A percentile compares a stretch with the other conserved stretches of the same genome.
Evolutionary conservation across 2,113 vertebrate genomes (phyloP).

Genomic region (Aptenodytes forsteri): DNA sequence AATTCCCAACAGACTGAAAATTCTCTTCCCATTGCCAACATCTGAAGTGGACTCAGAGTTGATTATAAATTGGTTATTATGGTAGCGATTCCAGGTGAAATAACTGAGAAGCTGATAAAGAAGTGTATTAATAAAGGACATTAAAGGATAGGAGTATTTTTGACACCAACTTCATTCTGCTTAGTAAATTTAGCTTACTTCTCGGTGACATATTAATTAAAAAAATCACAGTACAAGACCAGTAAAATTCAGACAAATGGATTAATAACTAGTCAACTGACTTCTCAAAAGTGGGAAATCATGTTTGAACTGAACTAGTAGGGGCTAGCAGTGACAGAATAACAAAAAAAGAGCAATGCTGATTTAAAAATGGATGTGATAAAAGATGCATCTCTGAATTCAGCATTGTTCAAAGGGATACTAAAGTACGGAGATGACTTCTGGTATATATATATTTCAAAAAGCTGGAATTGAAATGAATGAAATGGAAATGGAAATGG

Average conservation of each 20-base stretch:
- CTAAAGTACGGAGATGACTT: accelerated
- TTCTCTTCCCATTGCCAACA: background rate
- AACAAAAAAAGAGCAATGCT: background rate
- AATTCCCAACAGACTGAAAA: background rate
- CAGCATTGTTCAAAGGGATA: background rate
- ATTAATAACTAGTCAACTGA: background rate
- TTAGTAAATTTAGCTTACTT: background rate
- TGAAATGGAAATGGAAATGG: background rate
- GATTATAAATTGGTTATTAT: background rate
- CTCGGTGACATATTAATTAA: background rate
- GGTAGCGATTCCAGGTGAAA: background rate
- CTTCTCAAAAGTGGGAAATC: background rate
- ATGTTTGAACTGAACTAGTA: background rate
- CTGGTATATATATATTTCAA: background rate
- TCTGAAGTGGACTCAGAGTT: background rate
- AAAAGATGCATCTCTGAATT: background rate
- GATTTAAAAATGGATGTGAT: background rate
- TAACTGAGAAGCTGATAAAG: background rate
- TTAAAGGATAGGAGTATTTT: background rate
- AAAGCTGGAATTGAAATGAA: background rate
- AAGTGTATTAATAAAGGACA: background rate
- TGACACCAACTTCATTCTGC: background rate
- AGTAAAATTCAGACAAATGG: background rate
- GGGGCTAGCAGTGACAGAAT: background rate
- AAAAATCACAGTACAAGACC: background rate